Percentiles rank a stretch among this genome's conserved stretches.
Conservation (phyloP, 1,140 invertebrate genomes). For the Hyles vespertilio region DNA sequence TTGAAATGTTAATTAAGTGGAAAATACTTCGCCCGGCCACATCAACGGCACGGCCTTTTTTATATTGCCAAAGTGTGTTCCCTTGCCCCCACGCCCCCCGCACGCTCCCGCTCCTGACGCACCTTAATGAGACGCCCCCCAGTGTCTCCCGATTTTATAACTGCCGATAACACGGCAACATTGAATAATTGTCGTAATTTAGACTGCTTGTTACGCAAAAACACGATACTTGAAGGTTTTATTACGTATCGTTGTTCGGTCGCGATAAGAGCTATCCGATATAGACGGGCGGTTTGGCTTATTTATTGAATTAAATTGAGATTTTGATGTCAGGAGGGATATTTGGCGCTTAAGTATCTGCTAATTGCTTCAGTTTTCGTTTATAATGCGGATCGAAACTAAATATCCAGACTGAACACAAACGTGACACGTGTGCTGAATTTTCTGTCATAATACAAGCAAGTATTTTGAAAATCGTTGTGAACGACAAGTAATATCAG, state of each 20-base stretch:
- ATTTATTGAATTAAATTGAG: background rate
- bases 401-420: too few species aligned
- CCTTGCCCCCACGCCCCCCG: background rate
- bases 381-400: too few species aligned
- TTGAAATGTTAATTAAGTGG: conserved; percentile 2
- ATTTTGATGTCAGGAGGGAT: too few species aligned
- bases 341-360: too few species aligned
- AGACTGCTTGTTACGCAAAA: conserved; percentile 60
- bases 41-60: background rate
- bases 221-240: conserved; percentile 39
- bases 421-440: too few species aligned
- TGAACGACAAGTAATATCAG: too few species aligned
- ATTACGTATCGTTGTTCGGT: conserved; percentile 24
- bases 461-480: too few species aligned
- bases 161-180: conserved; percentile 60
- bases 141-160: conserved; percentile 39
- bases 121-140: conserved; percentile 49
- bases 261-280: conserved; percentile 16
- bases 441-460: too few species aligned
- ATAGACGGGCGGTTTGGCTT: background rate
- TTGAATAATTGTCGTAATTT: conserved; percentile 70
- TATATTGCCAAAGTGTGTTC: background rate
- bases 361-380: too few species aligned
- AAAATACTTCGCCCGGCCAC: background rate
- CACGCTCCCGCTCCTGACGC: conserved; percentile 15